Percentiles rank a stretch among this genome's conserved stretches.
Conservation (phyloP, 2,888 invertebrate species). For the Dichetophora obliterata region DNA sequence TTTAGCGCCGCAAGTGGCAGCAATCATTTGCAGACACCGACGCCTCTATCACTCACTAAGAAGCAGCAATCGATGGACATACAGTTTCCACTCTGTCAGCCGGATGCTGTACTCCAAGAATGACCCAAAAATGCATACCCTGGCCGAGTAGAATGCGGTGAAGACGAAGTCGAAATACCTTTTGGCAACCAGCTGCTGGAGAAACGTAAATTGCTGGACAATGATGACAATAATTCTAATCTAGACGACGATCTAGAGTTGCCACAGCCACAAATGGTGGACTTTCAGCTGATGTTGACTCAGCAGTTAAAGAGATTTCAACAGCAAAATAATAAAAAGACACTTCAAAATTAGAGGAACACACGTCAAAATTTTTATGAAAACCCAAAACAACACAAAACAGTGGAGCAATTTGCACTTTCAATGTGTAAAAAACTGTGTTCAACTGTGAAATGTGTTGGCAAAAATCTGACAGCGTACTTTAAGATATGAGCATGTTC, state of each 20-base stretch:
- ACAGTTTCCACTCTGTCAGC: slow-evolving; percentile 42
- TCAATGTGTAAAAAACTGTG: neutral
- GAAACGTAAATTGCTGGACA: slow-evolving; percentile 46
- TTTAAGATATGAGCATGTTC: neutral
- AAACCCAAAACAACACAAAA: slow-evolving; percentile 26
- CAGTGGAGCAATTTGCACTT: slow-evolving; percentile 11
- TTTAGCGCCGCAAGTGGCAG: slow-evolving; percentile 48
- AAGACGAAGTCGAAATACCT: slow-evolving; percentile 38
- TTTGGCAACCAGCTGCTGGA: slow-evolving; percentile 26
- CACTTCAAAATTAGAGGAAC: slow-evolving; percentile 23
- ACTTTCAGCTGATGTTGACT: slow-evolving; percentile 49
- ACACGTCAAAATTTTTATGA: neutral
- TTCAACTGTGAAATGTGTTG: neutral
- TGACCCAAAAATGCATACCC: slow-evolving; percentile 36
- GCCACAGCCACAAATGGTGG: slow-evolving; percentile 41
- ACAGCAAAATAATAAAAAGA: slow-evolving; percentile 38
- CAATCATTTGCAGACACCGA: slow-evolving; percentile 34
- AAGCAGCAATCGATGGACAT: slow-evolving; percentile 52
- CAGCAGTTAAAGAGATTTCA: slow-evolving; percentile 52
- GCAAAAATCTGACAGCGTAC: neutral
- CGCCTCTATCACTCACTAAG: slow-evolving; percentile 43
- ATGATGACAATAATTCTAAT: slow-evolving; percentile 51
- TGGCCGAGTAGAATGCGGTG: neutral
- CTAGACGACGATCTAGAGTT: neutral
- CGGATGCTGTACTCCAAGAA: slow-evolving; percentile 41